A percentile compares a stretch with the other conserved stretches of the same genome.
These are phyloP conservation scores for Monarcha castaneiventris DNA, from an alignment of 2,113 vertebrate species.

Conservation along the genomic window DNA sequence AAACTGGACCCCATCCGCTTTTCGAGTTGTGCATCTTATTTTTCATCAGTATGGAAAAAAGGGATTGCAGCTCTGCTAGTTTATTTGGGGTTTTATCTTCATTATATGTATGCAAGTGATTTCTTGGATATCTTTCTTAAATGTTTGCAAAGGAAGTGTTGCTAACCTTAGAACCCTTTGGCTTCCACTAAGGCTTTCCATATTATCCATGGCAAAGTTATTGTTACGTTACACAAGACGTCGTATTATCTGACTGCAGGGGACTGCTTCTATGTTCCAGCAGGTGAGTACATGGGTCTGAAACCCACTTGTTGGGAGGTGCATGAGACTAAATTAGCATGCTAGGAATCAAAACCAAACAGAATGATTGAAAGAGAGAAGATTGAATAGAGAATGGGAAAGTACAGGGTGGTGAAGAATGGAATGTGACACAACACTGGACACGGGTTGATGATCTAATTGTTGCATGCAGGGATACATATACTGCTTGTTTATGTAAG, in stretches of 20 bases:
- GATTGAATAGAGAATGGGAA: background rate
- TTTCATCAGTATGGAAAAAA: background rate
- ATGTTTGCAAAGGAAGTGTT: background rate
- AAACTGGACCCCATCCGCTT: background rate
- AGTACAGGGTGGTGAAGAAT: background rate
- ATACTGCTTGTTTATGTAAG: background rate
- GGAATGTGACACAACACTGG: background rate
- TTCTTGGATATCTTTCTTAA: background rate
- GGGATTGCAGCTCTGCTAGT: background rate
- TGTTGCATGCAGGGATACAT: background rate
- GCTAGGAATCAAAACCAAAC: background rate
- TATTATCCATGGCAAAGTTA: conserved; percentile 63
- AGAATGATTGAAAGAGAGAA: background rate
- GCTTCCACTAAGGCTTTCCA: conserved; percentile 70
- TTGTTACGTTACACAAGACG: conserved; percentile 68
- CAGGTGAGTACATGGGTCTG: conserved; percentile 58
- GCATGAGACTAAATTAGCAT: background rate
- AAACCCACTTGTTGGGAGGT: background rate
- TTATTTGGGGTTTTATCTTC: background rate
- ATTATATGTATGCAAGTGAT: background rate
- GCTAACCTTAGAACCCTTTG: background rate
- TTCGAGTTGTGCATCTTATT: background rate
- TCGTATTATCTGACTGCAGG: conserved; percentile 66
- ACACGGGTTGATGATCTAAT: background rate
- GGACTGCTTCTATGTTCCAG: conserved; percentile 75